Percentiles rank a stretch among this genome's conserved stretches.
Conservation (phyloP, 2,888 invertebrate species). For the Epicampocera succincta region DNA sequence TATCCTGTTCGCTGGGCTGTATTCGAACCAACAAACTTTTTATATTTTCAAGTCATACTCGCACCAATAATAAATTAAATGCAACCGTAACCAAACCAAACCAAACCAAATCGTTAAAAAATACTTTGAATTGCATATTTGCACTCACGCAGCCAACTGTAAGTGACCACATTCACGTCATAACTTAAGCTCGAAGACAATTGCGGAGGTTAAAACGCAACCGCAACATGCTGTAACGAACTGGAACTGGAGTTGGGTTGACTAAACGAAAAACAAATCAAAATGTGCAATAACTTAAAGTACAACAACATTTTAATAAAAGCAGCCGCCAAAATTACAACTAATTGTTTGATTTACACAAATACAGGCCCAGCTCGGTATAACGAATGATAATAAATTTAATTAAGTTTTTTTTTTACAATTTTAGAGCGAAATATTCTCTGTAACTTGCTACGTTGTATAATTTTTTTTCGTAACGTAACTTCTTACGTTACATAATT, state of each 20-base stretch:
- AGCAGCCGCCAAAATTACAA: too few species aligned
- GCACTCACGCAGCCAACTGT: conserved; percentile 1
- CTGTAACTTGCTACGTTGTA: too few species aligned
- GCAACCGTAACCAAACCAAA: conserved; percentile 57
- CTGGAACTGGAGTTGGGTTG: conserved; percentile 1
- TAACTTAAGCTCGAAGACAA: conserved; percentile 23
- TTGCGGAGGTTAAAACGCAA: conserved; percentile 57
- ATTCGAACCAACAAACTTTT: conserved; percentile 11
- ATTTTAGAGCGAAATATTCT: too few species aligned
- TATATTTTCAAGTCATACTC: conserved; percentile 30
- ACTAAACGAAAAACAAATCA: conserved; percentile 11
- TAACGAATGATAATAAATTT: too few species aligned
- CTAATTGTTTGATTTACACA: too few species aligned
- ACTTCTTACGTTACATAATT: too few species aligned
- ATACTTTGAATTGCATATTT: conserved; percentile 3
- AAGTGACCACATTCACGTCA: not conserved
- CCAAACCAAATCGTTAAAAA: conserved; percentile 33
- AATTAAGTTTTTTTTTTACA: too few species aligned
- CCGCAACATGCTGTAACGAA: conserved; percentile 66
- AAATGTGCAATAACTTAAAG: conserved; percentile 6
- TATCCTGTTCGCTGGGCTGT: conserved; percentile 17
- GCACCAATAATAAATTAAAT: conserved; percentile 62
- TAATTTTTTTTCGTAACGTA: too few species aligned
- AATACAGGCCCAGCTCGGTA: too few species aligned
- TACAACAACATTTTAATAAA: too few species aligned